Base-by-base conservation (phyloP, 1,140 invertebrate species). In the Orius insidiosus region DNA sequence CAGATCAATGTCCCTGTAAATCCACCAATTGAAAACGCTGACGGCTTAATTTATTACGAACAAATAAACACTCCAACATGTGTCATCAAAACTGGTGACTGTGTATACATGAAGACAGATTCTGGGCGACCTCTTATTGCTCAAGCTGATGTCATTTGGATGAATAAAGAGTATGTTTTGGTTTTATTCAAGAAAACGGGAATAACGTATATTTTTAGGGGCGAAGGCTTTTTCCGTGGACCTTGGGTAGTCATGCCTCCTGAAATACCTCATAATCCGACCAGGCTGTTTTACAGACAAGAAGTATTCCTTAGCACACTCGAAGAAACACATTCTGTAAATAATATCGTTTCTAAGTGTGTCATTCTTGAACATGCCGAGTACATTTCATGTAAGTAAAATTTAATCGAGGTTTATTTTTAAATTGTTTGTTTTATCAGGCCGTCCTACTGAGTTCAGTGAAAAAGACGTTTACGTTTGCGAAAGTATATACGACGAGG, bases 81-180 rank as follows among this genome's bases (percentile, higher is more conserved):
- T 16, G 69, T 80, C 24, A 72, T 92, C 47, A 82, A 90, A 74
- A 82, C 77, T 37, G 92, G 90, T 9, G 93, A 97, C 64, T 93
- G 81, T 65, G 87, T 95, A 24, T 94, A 93, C 62, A 85, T 11
- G 81, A 88, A 59, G 76, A 79, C 41, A 80, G 84, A 56, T 31
- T 34, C 42, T 31, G 52, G 51, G 24, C 79, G 80, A 59, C 84
- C 87, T 60, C 72, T 85, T 46, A 85, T 98, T 48, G 83, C 87
- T n/a, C 80, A 93, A 64, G 80, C 98, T 53, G 88, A 96, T 63
- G 77, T 80, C 49, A 85, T 97, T 57, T 97, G 90, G 90, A 80
- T 81, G 53, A 84, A 85, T 38, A 76, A 78, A 63, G 76, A 81
- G 80, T 85, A 65, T 68, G 75, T 69, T 5, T n/a, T n/a, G n/a